Evolutionary conservation across 2,797 vertebrate species (phyloP).

Genomic region (Apogon talboti): DNA sequence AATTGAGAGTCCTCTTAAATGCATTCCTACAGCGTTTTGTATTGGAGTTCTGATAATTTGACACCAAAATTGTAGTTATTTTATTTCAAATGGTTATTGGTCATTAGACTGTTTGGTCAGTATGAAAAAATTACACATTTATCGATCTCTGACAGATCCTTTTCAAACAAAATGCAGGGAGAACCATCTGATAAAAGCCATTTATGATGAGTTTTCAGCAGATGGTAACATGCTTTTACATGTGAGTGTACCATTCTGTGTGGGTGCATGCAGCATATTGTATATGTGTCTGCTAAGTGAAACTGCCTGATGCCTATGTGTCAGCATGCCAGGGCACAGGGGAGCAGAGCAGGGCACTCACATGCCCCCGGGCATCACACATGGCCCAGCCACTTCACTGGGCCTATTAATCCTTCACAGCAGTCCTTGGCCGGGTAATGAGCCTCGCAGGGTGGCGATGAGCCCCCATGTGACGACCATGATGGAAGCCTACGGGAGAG

Average conservation of each 20-base stretch:
- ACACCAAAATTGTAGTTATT: too few relatives aligned
- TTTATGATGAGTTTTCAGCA: constrained; percentile 1
- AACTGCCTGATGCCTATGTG: constrained; percentile 44
- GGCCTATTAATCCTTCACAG: constrained; percentile 82
- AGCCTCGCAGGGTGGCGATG: constrained; percentile 77
- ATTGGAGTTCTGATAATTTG: too few relatives aligned
- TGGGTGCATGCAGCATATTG: constrained; percentile 23
- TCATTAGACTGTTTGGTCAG: too few relatives aligned
- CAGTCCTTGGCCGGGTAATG: constrained; percentile 82
- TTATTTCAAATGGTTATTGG: too few relatives aligned
- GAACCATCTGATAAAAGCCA: constrained; percentile 1
- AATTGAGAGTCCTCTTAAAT: too few relatives aligned
- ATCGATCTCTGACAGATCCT: neutral
- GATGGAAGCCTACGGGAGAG: constrained; percentile 68
- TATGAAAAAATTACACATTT: too few relatives aligned
- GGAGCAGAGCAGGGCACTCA: constrained; percentile 57
- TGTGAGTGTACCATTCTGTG: neutral
- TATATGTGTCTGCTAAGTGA: constrained; percentile 36
- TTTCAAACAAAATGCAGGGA: neutral
- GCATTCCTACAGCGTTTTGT: too few relatives aligned
- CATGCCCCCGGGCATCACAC: constrained; percentile 57
- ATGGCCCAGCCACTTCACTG: constrained; percentile 67
- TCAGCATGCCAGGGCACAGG: constrained; percentile 61
- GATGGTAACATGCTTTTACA: constrained; percentile 4
- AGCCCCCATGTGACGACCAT: constrained; percentile 69